Conservation (phyloP, 2,113 vertebrate species). For the Baryphthengus martii region DNA sequence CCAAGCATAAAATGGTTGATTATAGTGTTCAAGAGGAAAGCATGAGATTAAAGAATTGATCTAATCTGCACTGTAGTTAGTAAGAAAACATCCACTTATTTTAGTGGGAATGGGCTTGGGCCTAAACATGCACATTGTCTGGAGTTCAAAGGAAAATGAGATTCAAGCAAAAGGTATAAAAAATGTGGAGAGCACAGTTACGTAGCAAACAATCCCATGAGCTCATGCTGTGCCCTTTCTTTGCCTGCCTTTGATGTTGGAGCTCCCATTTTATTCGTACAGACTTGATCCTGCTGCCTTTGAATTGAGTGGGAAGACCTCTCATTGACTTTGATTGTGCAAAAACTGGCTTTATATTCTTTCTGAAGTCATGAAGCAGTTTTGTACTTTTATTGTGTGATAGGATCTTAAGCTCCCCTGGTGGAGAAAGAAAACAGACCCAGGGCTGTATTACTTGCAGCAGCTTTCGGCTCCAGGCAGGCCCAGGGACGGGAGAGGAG, state of each 20-base stretch:
- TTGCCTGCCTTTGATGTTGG: slow-evolving; percentile 27
- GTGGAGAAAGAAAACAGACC: background rate
- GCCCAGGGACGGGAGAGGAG: background rate
- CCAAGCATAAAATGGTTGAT: background rate
- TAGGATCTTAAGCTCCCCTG: background rate
- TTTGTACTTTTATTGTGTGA: background rate
- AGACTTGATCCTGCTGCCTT: background rate
- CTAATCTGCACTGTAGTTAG: background rate
- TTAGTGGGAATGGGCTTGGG: background rate
- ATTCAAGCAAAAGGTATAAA: background rate
- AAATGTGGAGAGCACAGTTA: background rate
- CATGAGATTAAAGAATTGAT: background rate
- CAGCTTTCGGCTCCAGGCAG: background rate
- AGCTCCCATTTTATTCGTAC: background rate
- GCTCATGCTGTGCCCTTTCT: slow-evolving; percentile 12
- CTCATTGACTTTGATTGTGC: background rate
- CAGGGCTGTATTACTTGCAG: background rate
- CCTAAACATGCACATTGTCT: background rate
- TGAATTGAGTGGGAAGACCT: background rate
- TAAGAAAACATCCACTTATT: slow-evolving; percentile 18
- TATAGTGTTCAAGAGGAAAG: background rate
- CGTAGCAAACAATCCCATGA: slow-evolving; percentile 12
- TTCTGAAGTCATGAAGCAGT: background rate
- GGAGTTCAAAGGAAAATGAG: slow-evolving; percentile 25
- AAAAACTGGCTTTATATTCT: background rate